Evolutionary conservation across 2,888 invertebrate species (phyloP).

Genomic region (Hypercompe scribonia): DNA sequence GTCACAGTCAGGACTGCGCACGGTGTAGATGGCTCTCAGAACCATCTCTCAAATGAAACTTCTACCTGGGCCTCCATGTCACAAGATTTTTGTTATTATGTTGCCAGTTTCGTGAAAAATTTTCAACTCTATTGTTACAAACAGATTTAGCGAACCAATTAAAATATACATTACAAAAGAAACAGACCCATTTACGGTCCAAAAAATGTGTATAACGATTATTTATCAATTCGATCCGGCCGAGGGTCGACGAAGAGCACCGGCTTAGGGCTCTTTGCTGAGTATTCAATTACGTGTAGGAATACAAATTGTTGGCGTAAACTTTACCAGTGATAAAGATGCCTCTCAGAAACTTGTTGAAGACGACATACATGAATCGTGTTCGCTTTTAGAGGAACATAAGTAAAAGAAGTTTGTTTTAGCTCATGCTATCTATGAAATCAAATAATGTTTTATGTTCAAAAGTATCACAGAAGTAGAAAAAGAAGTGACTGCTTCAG

Average conservation of each 20-base stretch:
- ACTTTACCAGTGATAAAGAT: constrained; percentile 28
- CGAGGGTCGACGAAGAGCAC: constrained; percentile 2
- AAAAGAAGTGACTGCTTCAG: background rate
- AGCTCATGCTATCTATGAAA: background rate
- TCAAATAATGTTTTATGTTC: background rate
- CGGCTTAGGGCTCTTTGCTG: background rate
- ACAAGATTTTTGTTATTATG: too few relatives aligned
- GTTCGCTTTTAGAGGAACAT: background rate
- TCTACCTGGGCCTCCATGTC: background rate
- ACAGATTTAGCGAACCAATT: background rate
- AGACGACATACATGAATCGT: constrained; percentile 1
- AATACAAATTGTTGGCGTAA: constrained; percentile 31
- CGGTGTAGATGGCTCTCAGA: too few relatives aligned
- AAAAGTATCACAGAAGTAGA: background rate
- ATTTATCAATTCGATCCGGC: background rate
- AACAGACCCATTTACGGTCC: background rate
- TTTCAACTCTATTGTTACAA: background rate
- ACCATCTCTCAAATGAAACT: too few relatives aligned
- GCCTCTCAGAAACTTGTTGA: constrained; percentile 3
- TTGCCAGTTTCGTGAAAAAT: too few relatives aligned
- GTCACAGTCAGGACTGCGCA: background rate
- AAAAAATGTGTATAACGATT: background rate
- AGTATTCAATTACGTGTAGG: constrained; percentile 33
- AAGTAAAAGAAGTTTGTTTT: background rate
- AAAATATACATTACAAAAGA: background rate